phyloP scores from a whole-genome alignment of 2,113 vertebrate genomes.

The Maccullochella peelii region DNA sequence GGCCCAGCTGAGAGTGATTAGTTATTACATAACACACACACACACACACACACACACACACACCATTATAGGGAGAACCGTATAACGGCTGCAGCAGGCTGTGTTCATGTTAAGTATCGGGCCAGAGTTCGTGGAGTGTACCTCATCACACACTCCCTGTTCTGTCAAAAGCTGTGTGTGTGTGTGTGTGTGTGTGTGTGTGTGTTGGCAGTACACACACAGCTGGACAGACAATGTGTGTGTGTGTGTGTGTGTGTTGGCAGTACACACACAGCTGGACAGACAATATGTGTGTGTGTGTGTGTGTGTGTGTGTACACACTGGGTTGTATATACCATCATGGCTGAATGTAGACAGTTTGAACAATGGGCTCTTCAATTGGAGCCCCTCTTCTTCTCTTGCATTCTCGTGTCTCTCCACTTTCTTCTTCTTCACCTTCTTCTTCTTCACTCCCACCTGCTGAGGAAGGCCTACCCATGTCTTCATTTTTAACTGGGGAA shows the following conservation, averaged over 20 bases:
- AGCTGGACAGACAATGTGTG: no score
- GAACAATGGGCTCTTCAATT: constrained; percentile 11
- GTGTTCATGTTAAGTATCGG: constrained; percentile 15
- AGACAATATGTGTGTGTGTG: neutral
- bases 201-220: no score
- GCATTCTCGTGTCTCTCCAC: neutral
- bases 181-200: constrained; percentile 36
- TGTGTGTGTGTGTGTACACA: constrained; percentile 32
- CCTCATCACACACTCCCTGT: constrained; percentile 52
- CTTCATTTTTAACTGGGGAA: neutral
- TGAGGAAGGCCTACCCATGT: no score
- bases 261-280: accelerated
- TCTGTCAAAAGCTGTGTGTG: constrained; percentile 36
- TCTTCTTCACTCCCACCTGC: neutral
- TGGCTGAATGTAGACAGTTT: constrained; percentile 27
- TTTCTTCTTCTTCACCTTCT: neutral
- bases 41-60: constrained; percentile 3
- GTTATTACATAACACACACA: constrained; percentile 68
- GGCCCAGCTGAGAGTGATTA: constrained; percentile 76
- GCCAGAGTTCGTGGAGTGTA: constrained; percentile 42
- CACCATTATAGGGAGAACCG: neutral
- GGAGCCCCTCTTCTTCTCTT: neutral
- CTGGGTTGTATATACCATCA: constrained; percentile 39
- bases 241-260: no score
- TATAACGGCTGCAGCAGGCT: constrained; percentile 23